phyloP scores from a whole-genome alignment of 2,113 vertebrate genomes.

The Xerus inauris region DNA sequence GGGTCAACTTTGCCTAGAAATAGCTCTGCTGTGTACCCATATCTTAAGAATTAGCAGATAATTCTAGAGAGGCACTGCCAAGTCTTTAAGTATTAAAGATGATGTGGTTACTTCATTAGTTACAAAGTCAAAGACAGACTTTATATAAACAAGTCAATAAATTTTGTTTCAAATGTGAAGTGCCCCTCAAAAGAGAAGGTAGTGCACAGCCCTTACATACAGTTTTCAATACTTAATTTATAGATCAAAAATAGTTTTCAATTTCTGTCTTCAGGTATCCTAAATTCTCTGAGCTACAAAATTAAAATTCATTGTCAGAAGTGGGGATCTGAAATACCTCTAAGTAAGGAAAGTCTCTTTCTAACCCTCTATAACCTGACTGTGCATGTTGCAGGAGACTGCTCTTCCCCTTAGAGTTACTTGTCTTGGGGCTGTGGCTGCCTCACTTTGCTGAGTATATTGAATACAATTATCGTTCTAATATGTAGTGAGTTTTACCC shows the following conservation, averaged over 20 bases:
- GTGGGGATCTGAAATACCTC: background rate
- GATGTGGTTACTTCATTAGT: background rate
- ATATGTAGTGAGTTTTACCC: background rate
- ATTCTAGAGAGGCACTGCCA: background rate
- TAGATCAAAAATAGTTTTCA: constrained; percentile 9
- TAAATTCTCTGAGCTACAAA: background rate
- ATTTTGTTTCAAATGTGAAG: background rate
- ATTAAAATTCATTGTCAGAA: background rate
- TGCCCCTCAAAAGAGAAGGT: background rate
- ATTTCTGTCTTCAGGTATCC: background rate
- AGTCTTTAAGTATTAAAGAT: background rate
- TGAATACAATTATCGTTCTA: background rate
- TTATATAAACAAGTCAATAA: background rate
- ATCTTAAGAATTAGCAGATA: background rate
- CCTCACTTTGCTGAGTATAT: background rate
- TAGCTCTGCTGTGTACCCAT: background rate
- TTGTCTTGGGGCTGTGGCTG: background rate
- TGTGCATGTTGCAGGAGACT: background rate
- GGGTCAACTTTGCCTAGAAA: background rate
- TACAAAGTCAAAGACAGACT: background rate
- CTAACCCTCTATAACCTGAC: background rate
- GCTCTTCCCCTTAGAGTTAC: background rate
- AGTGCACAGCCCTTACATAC: background rate
- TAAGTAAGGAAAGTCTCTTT: background rate
- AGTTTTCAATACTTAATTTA: background rate